phyloP scores from a whole-genome alignment of 2,113 vertebrate genomes.

The Gyps fulvus region DNA sequence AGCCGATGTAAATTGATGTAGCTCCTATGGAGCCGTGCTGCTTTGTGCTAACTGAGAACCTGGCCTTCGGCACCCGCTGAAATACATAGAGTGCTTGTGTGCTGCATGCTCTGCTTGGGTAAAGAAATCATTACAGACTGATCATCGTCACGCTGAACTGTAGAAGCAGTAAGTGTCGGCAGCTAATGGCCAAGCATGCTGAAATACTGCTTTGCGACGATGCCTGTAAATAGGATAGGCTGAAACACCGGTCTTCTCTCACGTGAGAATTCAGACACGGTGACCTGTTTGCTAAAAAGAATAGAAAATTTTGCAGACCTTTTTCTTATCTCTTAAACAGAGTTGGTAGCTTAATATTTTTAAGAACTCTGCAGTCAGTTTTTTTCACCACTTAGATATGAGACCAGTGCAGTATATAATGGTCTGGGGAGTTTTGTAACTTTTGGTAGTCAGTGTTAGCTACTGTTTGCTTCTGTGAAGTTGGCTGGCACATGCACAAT shows the following conservation, averaged over 20 bases:
- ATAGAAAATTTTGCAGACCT: not conserved
- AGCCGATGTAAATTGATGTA: not conserved
- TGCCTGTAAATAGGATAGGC: not conserved
- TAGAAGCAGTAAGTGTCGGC: not conserved
- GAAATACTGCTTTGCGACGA: not conserved
- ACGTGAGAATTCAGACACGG: fast-evolving
- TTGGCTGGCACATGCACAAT: not conserved
- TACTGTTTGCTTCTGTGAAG: not conserved
- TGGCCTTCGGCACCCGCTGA: not conserved
- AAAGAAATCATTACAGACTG: not conserved
- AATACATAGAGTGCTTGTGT: not conserved
- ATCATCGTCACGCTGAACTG: not conserved
- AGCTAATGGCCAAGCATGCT: not conserved
- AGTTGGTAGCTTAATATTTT: not conserved
- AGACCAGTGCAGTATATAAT: not conserved
- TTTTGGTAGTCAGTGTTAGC: not conserved
- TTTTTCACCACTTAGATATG: not conserved
- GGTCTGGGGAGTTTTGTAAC: not conserved
- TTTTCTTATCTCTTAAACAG: not conserved
- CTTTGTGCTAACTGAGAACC: not conserved
- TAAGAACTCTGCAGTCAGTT: not conserved
- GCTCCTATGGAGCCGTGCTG: slow-evolving; percentile 43
- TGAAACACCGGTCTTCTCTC: not conserved
- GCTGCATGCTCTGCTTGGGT: slow-evolving; percentile 24
- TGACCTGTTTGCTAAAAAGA: not conserved